Conservation (phyloP, 2,797 vertebrate species). For the Amniataba percoides region DNA sequence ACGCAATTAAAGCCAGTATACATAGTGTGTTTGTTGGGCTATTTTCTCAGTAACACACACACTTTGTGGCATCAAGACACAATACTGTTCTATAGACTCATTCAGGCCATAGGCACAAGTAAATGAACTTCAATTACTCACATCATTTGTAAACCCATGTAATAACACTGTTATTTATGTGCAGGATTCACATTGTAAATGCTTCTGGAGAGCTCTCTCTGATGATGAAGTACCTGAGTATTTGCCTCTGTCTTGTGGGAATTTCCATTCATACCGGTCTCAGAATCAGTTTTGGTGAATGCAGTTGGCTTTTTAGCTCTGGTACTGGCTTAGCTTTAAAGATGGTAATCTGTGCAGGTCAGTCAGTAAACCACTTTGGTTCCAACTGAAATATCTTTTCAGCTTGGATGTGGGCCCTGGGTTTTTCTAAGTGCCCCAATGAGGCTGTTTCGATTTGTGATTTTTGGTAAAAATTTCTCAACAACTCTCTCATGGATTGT, state of each 20-base stretch:
- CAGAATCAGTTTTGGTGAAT: background rate
- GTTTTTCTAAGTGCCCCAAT: background rate
- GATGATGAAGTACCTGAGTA: background rate
- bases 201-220: background rate
- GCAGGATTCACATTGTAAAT: background rate
- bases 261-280: background rate
- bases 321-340: background rate
- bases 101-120: background rate
- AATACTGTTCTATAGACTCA: background rate
- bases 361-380: background rate
- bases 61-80: background rate
- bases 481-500: no score
- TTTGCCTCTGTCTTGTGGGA: background rate
- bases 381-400: background rate
- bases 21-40: conserved; percentile 16
- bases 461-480: no score
- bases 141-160: background rate
- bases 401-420: background rate
- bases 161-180: background rate
- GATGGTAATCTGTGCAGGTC: background rate
- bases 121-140: background rate
- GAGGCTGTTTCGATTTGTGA: background rate
- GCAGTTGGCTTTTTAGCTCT: background rate
- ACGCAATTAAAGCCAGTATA: background rate
- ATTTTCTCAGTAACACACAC: background rate